Conservation (phyloP, 2,113 vertebrate species). For the Dipodomys ordii region DNA sequence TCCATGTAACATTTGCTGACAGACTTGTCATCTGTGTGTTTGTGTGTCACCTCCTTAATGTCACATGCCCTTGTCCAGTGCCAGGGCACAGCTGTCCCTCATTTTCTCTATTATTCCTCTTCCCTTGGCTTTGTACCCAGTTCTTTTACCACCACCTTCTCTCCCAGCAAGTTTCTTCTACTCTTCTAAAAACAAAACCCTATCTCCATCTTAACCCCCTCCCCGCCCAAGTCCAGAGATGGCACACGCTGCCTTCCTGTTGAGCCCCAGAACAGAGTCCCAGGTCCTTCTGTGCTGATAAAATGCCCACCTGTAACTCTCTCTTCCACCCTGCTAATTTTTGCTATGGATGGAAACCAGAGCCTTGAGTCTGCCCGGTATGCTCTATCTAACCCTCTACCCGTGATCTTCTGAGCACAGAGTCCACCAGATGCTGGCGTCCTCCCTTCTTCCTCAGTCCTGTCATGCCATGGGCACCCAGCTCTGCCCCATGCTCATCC, state of each 20-base stretch:
- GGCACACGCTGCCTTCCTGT: neutral
- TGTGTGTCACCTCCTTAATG: neutral
- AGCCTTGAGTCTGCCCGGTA: neutral
- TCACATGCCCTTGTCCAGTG: neutral
- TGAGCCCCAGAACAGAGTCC: neutral
- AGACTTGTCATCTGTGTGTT: neutral
- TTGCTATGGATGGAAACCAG: too few species aligned
- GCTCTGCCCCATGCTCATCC: neutral
- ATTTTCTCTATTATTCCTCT: neutral
- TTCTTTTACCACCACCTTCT: neutral
- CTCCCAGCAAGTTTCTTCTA: neutral
- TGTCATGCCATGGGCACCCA: neutral
- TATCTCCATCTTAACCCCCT: neutral
- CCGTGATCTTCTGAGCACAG: neutral
- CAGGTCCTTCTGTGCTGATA: neutral
- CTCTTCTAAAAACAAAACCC: too few species aligned
- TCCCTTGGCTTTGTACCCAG: neutral
- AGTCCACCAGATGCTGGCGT: neutral
- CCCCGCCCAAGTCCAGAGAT: neutral
- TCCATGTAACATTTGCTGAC: neutral
- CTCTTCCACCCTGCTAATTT: too few species aligned
- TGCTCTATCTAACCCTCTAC: too few species aligned
- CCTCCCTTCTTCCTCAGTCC: fast-evolving
- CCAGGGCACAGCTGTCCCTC: too few species aligned
- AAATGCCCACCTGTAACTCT: neutral